Evolutionary conservation across 23 tunicate genomes (phyloP).

Genomic region (Styela plicata): DNA sequence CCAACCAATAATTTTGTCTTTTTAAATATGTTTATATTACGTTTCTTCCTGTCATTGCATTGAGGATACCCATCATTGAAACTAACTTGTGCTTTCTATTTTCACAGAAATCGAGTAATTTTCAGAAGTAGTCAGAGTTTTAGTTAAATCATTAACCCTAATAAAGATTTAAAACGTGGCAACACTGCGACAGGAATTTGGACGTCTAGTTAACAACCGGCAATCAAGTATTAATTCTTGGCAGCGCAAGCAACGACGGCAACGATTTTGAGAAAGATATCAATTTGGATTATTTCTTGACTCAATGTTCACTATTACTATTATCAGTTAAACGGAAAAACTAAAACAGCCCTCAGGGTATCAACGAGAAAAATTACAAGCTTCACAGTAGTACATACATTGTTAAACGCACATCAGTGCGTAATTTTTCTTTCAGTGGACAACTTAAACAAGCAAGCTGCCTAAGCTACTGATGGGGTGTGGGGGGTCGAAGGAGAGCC

Average conservation of each 20-base stretch:
- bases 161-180: no score
- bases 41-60: no score
- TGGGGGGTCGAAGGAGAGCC: slow-evolving; percentile 56
- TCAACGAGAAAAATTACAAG: background rate
- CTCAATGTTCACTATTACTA: background rate
- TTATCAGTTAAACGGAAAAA: background rate
- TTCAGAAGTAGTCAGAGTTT: no score
- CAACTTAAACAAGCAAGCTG: slow-evolving; percentile 24
- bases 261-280: background rate
- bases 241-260: background rate
- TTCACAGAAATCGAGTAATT: no score
- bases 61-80: no score
- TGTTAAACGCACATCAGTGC: background rate
- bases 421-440: background rate
- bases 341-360: background rate
- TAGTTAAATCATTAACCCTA: no score
- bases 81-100: no score
- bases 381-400: background rate
- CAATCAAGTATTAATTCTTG: background rate
- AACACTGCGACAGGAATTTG: background rate
- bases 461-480: slow-evolving; percentile 81
- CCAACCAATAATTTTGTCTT: no score
- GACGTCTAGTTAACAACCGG: background rate
- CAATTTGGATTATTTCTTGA: background rate
- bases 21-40: no score